Evolutionary conservation across 64 coral and sea anemone species (phyloP).

Genomic region (Porites lutea): DNA sequence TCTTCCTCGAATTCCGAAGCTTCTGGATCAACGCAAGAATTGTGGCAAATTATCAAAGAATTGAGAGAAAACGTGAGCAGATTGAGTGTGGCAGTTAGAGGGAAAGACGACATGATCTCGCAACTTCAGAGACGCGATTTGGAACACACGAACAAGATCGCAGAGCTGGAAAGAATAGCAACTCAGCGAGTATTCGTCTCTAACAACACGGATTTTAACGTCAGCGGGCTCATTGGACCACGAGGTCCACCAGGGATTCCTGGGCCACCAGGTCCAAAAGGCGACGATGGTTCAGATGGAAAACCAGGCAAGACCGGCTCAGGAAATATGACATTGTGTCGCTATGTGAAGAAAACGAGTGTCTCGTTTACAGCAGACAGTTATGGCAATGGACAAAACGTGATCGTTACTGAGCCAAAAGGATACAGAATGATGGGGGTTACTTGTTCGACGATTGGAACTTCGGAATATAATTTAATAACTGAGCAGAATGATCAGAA

Average conservation of each 20-base stretch:
- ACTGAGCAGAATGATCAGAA: not conserved
- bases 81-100: not conserved
- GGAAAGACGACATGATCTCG: constrained; percentile 52
- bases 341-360: not conserved
- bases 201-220: constrained; percentile 30
- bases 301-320: constrained; percentile 3
- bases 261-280: constrained; percentile 24
- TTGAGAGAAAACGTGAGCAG: constrained; percentile 33
- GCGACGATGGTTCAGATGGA: constrained; percentile 22
- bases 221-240: not conserved
- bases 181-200: not conserved
- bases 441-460: constrained; percentile 50
- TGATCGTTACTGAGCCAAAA: not conserved
- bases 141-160: constrained; percentile 43
- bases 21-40: not conserved
- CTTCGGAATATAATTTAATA: constrained; percentile 56
- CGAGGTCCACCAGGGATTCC: constrained; percentile 38
- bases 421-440: constrained; percentile 47
- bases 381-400: not conserved
- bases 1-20: not conserved
- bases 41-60: constrained; percentile 32
- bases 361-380: not conserved
- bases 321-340: constrained; percentile 53
- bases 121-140: constrained; percentile 40
- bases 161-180: constrained; percentile 12